Evolutionary conservation across 1,140 invertebrate species (phyloP).

Genomic region (Diuraphis noxia): DNA sequence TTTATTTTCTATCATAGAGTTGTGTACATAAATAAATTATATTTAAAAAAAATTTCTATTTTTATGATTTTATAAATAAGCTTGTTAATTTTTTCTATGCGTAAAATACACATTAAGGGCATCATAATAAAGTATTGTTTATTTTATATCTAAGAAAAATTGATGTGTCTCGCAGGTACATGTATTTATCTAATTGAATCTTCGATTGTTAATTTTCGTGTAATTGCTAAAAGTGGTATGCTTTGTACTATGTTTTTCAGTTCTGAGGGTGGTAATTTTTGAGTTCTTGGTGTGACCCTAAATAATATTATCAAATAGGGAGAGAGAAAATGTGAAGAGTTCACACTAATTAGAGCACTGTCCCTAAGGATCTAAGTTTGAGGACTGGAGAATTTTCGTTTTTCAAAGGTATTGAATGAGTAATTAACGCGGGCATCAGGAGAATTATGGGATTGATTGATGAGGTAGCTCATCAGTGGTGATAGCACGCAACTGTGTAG

Average conservation of each 20-base stretch:
- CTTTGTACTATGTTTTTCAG: neutral
- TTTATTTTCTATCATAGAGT: too few relatives aligned
- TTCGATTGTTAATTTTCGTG: neutral
- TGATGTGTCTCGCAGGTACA: neutral
- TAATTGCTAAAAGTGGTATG: neutral
- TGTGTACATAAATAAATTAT: neutral
- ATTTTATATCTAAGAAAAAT: neutral
- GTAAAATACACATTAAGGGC: too few relatives aligned
- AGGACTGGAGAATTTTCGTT: slow-evolving; percentile 18
- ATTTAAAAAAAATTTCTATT: neutral
- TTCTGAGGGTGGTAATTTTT: neutral
- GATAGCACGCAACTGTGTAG: slow-evolving; percentile 4
- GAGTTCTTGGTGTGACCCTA: neutral
- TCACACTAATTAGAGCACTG: slow-evolving; percentile 22
- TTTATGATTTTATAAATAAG: neutral
- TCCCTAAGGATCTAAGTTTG: neutral
- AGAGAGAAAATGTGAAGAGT: neutral
- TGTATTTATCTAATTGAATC: neutral
- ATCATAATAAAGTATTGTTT: neutral
- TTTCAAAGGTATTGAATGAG: slow-evolving; percentile 36
- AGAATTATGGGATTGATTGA: slow-evolving; percentile 48
- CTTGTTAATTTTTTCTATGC: neutral
- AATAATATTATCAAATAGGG: neutral
- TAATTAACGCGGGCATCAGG: slow-evolving; percentile 48
- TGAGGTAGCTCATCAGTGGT: slow-evolving; percentile 49